Evolutionary conservation across 1,140 invertebrate species (phyloP).

Genomic region (Zaprionus tsacasi): DNA sequence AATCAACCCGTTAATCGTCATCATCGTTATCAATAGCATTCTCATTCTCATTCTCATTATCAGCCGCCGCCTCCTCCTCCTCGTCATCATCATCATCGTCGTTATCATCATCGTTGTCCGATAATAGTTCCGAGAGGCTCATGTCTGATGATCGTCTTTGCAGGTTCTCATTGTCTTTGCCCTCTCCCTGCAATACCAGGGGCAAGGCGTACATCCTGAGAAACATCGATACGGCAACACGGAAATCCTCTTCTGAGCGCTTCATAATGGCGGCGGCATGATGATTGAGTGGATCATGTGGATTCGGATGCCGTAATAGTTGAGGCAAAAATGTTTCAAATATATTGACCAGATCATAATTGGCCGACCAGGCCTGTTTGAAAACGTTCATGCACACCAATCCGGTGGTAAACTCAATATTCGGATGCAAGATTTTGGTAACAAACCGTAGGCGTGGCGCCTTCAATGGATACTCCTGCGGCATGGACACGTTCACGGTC

Average conservation of each 20-base stretch:
- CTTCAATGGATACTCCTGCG: conserved; percentile 99
- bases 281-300: conserved; percentile 98
- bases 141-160: conserved; percentile 66
- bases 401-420: conserved; percentile 99
- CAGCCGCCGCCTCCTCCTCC: not conserved
- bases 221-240: conserved; percentile 98
- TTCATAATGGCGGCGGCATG: conserved; percentile 99
- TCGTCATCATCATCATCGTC: not conserved
- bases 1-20: conserved; percentile 41
- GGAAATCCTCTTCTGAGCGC: conserved; percentile 99
- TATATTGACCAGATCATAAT: conserved; percentile 99
- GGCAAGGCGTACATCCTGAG: conserved; percentile 95
- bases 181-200: conserved; percentile 7
- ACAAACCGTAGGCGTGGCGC: conserved; percentile 99
- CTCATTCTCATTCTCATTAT: conserved; percentile 37
- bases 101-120: conserved; percentile 52
- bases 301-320: conserved; percentile 98
- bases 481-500: conserved; percentile 99
- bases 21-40: conserved; percentile 7
- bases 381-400: conserved; percentile 99
- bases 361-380: conserved; percentile 96
- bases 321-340: conserved; percentile 99
- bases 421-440: conserved; percentile 99
- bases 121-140: conserved; percentile 58
- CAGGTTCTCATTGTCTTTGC: conserved; percentile 36